Percentiles rank a stretch among this genome's conserved stretches.
Evolutionary conservation across 92 coral and sea anemone genomes (phyloP).

Genomic region (Epizoanthus scotinus): DNA sequence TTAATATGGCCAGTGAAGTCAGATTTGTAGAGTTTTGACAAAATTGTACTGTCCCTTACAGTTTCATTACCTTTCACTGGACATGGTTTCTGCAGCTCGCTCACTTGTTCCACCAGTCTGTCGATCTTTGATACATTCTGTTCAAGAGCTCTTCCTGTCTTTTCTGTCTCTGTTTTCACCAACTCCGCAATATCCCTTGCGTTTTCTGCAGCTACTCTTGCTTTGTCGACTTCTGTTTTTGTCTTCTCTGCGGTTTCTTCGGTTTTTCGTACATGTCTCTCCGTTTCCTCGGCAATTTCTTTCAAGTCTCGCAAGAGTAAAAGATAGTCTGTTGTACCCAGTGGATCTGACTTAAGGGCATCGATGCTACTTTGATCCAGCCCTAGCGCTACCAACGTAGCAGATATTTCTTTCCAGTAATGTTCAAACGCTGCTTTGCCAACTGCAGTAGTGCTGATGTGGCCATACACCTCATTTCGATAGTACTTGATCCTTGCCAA

Average conservation of each 20-base stretch:
- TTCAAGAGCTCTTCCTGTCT: background rate
- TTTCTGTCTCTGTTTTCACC: slow-evolving; percentile 5
- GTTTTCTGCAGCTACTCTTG: slow-evolving; percentile 11
- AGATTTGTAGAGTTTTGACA: slow-evolving; percentile 11
- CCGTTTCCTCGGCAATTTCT: slow-evolving; percentile 15
- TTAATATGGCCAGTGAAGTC: slow-evolving; percentile 16
- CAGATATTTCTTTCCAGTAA: slow-evolving; percentile 37
- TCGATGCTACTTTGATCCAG: slow-evolving; percentile 32
- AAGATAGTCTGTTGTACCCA: slow-evolving; percentile 19
- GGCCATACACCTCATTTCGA: slow-evolving; percentile 31
- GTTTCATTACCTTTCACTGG: background rate
- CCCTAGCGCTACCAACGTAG: slow-evolving; percentile 14
- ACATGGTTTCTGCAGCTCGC: slow-evolving; percentile 25
- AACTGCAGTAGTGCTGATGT: slow-evolving; percentile 15
- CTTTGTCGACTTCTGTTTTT: slow-evolving; percentile 14
- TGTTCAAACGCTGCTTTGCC: slow-evolving; percentile 19
- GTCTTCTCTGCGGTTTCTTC: slow-evolving; percentile 23
- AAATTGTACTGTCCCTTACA: slow-evolving; percentile 1
- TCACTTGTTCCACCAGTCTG: slow-evolving; percentile 21
- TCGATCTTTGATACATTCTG: slow-evolving; percentile 17
- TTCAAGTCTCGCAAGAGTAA: slow-evolving; percentile 15
- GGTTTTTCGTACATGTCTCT: slow-evolving; percentile 16
- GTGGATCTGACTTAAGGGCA: slow-evolving; percentile 29
- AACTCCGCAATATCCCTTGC: slow-evolving; percentile 11
- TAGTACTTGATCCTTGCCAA: slow-evolving; percentile 44